These are phyloP conservation scores for Calyptomena viridis DNA, from an alignment of 2,113 vertebrate genomes.

Conservation along the genomic window DNA sequence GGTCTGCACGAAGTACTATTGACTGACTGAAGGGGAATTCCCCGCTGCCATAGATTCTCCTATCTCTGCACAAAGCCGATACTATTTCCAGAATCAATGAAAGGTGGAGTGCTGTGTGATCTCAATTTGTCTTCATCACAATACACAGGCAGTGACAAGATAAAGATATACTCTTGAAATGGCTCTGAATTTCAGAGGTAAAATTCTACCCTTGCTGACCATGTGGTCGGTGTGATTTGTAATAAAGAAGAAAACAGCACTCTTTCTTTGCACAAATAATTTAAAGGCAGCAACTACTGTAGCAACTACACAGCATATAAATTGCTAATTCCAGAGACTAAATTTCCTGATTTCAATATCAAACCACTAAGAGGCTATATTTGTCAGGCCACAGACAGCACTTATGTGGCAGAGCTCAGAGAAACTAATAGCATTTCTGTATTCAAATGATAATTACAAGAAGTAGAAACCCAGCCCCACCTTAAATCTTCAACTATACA, in stretches of 20 bases:
- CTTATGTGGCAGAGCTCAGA: not conserved
- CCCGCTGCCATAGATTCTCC: not conserved
- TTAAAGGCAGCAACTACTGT: constrained; percentile 53
- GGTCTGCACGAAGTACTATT: constrained; percentile 28
- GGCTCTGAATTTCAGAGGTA: constrained; percentile 7
- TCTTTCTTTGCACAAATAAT: constrained; percentile 70
- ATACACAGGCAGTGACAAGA: not conserved
- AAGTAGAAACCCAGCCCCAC: not conserved
- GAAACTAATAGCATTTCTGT: not conserved
- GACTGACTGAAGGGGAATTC: not conserved
- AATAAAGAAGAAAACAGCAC: constrained; percentile 42
- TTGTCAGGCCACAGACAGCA: not conserved
- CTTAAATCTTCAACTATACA: not conserved
- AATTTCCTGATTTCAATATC: constrained; percentile 58
- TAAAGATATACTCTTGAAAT: not conserved
- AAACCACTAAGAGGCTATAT: constrained; percentile 13
- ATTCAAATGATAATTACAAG: constrained; percentile 35
- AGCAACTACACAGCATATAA: constrained; percentile 63
- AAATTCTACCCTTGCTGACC: constrained; percentile 18
- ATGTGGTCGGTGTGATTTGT: constrained; percentile 4
- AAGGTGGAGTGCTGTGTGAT: not conserved
- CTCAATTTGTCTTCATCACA: not conserved
- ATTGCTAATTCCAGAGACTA: constrained; percentile 54
- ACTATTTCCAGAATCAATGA: not conserved
- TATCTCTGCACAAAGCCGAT: not conserved